These are phyloP conservation scores for Pangasius krempfi DNA, from an alignment of 2,797 vertebrate species.

Conservation along the genomic window DNA sequence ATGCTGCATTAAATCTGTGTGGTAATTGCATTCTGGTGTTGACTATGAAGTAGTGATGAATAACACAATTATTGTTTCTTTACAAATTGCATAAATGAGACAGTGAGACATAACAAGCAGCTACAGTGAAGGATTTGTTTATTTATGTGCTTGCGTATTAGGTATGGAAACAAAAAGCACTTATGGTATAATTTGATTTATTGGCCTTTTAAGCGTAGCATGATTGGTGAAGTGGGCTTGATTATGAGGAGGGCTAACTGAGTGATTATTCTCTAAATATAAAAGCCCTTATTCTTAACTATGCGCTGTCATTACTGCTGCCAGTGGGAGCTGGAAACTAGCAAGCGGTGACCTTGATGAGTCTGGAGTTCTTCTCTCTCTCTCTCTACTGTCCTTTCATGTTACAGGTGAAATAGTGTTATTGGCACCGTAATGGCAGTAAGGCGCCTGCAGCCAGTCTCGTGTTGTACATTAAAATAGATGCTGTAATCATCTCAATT, in stretches of 20 bases:
- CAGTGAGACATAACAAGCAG: neutral
- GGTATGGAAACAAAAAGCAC: conserved; percentile 12
- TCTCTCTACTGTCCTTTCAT: conserved; percentile 9
- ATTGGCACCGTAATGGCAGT: conserved; percentile 34
- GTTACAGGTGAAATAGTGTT: conserved; percentile 42
- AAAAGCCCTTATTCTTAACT: conserved; percentile 32
- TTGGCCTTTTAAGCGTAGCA: neutral
- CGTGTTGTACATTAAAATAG: conserved; percentile 42
- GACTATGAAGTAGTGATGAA: conserved; percentile 21
- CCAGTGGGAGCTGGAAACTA: conserved; percentile 21
- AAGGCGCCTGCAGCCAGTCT: conserved; percentile 15
- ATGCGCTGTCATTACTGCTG: conserved; percentile 17
- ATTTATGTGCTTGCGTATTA: neutral
- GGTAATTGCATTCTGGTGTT: conserved; percentile 23
- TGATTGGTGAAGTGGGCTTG: conserved; percentile 28
- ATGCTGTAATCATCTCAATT: conserved; percentile 50
- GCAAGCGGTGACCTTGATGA: conserved; percentile 30
- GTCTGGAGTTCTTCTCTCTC: conserved; percentile 20
- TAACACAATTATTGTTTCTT: conserved; percentile 13
- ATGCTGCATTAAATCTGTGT: conserved; percentile 5
- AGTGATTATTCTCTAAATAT: conserved; percentile 17
- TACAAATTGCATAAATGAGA: neutral
- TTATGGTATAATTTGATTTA: conserved; percentile 1
- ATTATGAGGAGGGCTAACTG: neutral
- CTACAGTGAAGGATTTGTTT: conserved; percentile 1